A percentile compares a stretch with the other conserved stretches of the same genome.
phyloP scores from a whole-genome alignment of 2,113 vertebrate genomes.

The Dasyprocta punctata region DNA sequence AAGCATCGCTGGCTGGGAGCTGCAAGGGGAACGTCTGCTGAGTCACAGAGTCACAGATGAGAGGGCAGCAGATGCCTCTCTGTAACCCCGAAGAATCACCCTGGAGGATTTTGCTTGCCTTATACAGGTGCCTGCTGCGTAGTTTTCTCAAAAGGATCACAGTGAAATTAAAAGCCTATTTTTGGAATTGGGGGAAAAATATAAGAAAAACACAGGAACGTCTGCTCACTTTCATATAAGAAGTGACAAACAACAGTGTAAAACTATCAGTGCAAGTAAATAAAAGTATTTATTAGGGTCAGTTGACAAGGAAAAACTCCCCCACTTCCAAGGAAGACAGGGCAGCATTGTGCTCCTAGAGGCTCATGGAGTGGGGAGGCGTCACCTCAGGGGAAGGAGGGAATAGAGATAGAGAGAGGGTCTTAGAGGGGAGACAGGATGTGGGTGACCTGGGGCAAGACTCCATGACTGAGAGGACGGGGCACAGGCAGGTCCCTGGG shows the following conservation, averaged over 20 bases:
- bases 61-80: not conserved
- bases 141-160: not conserved
- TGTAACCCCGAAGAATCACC: not conserved
- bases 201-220: not conserved
- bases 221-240: conserved; percentile 17
- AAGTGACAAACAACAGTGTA: conserved; percentile 39
- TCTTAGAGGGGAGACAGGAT: not conserved
- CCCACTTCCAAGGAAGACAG: not conserved
- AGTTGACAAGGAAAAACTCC: not conserved
- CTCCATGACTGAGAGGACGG: not conserved
- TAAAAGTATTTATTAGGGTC: conserved; percentile 17
- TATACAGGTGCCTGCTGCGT: not conserved
- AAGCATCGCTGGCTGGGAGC: not conserved
- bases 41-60: not conserved
- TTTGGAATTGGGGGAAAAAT: not conserved
- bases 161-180: conserved; percentile 12
- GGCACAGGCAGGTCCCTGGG: not conserved
- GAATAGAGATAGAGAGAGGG: not conserved
- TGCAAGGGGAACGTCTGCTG: not conserved
- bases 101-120: not conserved
- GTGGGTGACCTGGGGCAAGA: not conserved
- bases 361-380: not conserved
- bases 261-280: conserved; percentile 55
- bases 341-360: not conserved
- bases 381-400: not conserved